Conservation (phyloP, 2,797 vertebrate species). For the Onychomys leucogaster region DNA sequence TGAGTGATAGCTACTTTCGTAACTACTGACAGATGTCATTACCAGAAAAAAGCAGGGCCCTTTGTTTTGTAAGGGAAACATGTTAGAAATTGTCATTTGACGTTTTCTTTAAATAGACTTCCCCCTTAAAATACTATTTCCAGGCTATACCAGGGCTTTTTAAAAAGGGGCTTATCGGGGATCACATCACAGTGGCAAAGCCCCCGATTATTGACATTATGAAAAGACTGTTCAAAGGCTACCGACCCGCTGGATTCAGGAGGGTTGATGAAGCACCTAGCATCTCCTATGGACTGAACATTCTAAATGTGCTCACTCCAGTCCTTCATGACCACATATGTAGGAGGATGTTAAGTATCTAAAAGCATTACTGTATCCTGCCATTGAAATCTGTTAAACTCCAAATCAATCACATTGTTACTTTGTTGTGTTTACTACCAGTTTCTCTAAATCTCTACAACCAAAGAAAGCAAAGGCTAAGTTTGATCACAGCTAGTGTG, state of each 20-base stretch:
- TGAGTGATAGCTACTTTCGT: not conserved
- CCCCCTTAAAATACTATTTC: not conserved
- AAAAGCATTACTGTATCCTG: not conserved
- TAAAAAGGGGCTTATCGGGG: not conserved
- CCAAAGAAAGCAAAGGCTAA: constrained; percentile 39
- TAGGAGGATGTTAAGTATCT: not conserved
- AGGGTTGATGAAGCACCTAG: not conserved
- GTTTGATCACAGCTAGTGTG: not conserved
- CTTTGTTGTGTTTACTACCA: not conserved
- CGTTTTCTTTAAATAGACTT: constrained; percentile 31
- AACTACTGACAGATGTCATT: constrained; percentile 20
- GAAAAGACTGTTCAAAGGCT: not conserved
- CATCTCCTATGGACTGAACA: not conserved
- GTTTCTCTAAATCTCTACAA: constrained; percentile 50
- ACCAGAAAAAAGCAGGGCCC: not conserved
- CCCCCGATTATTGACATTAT: not conserved
- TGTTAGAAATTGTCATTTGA: constrained; percentile 44
- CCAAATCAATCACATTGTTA: not conserved
- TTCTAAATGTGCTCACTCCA: constrained; percentile 22
- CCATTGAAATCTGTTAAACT: constrained; percentile 38
- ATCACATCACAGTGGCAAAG: constrained; percentile 1
- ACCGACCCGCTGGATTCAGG: constrained; percentile 6
- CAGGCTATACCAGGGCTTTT: not conserved
- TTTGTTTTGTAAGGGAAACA: constrained; percentile 32
- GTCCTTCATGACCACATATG: not conserved